Conservation (phyloP, 2,888 invertebrate genomes). For the Philaethria dido region DNA sequence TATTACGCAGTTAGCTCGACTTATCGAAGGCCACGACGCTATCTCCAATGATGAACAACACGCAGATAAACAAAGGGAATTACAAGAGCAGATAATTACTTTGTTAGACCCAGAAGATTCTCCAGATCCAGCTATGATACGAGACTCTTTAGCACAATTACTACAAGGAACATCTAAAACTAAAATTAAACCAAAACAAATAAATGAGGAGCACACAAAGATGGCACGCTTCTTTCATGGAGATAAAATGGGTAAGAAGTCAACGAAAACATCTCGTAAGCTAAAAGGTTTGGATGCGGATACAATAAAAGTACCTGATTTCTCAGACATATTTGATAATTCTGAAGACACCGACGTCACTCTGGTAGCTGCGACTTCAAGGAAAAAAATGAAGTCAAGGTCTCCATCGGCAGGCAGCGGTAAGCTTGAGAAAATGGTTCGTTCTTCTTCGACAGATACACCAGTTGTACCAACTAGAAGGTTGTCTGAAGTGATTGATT, state of each 20-base stretch:
- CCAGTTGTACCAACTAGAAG: constrained; percentile 54
- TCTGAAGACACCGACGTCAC: constrained; percentile 66
- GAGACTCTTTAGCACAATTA: constrained; percentile 63
- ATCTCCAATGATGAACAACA: constrained; percentile 48
- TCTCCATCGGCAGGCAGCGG: constrained; percentile 48
- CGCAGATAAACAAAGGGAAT: constrained; percentile 60
- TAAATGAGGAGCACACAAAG: constrained; percentile 45
- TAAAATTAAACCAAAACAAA: constrained; percentile 50
- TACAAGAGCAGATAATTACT: constrained; percentile 73
- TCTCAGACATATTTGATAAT: constrained; percentile 62
- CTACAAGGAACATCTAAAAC: constrained; percentile 62
- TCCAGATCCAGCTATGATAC: constrained; percentile 60
- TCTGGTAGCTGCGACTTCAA: constrained; percentile 49
- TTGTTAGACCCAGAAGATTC: constrained; percentile 69
- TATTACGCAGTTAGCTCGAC: constrained; percentile 68
- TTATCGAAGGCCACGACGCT: constrained; percentile 71
- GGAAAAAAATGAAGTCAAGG: constrained; percentile 46
- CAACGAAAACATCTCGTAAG: constrained; percentile 58
- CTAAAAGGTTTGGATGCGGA: constrained; percentile 66
- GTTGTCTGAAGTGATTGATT: constrained; percentile 55
- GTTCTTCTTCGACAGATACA: constrained; percentile 51
- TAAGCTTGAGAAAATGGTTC: constrained; percentile 46
- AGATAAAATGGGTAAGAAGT: constrained; percentile 49
- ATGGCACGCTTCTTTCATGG: constrained; percentile 60
- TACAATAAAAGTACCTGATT: constrained; percentile 54